phyloP scores from a whole-genome alignment of 2,113 vertebrate species.

The Gallinago undulata region DNA sequence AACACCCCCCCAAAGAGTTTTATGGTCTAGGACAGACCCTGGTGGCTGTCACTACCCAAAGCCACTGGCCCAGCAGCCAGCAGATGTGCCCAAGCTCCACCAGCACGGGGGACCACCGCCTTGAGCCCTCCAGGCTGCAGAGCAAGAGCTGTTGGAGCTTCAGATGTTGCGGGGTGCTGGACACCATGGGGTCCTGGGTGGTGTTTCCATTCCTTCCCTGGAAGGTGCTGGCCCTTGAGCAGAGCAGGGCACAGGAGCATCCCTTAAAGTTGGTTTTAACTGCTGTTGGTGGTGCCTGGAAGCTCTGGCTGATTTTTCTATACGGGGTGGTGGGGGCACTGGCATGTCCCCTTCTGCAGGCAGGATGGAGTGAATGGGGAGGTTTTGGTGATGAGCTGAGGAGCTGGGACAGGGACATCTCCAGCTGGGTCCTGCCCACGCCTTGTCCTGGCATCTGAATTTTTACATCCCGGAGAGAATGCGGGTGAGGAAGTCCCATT shows the following conservation, averaged over 20 bases:
- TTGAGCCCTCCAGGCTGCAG: neutral
- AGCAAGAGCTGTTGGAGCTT: fast-evolving
- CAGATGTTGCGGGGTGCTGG: fast-evolving
- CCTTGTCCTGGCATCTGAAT: fast-evolving
- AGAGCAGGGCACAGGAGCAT: fast-evolving
- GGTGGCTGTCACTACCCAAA: neutral
- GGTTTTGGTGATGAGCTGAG: neutral
- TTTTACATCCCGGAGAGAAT: fast-evolving
- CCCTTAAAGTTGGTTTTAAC: neutral
- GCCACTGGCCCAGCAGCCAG: neutral
- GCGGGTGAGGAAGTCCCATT: fast-evolving
- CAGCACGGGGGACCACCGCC: fast-evolving
- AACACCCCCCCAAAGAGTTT: neutral
- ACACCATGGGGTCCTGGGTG: fast-evolving
- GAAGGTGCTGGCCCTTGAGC: neutral
- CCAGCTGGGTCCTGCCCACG: neutral
- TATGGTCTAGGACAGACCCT: neutral
- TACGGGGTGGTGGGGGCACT: too few species aligned
- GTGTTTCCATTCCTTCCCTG: neutral
- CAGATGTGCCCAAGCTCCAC: neutral
- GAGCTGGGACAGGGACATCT: neutral
- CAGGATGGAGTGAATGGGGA: neutral
- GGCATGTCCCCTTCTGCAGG: fast-evolving
- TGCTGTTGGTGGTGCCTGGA: neutral
- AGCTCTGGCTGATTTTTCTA: neutral